These are phyloP conservation scores for Zoanthus sansibaricus DNA, from an alignment of 92 coral and sea anemone species.

Conservation along the genomic window DNA sequence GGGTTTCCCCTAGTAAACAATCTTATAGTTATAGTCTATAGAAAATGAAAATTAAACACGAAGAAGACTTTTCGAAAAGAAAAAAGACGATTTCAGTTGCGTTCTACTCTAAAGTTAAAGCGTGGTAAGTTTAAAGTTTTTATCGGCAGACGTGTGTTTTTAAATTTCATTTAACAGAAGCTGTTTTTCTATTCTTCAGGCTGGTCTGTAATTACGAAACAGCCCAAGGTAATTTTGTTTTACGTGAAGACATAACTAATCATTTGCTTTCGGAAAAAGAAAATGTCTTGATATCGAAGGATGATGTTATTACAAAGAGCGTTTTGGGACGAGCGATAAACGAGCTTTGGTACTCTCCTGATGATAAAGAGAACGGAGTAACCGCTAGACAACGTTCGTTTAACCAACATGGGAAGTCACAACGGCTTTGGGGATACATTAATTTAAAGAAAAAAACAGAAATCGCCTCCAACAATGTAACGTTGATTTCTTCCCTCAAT, in stretches of 20 bases:
- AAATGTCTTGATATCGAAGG: conserved; percentile 2
- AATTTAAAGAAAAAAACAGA: neutral
- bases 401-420: neutral
- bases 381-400: neutral
- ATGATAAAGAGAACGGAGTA: neutral
- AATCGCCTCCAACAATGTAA: neutral
- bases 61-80: neutral
- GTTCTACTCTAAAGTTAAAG: neutral
- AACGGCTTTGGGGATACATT: neutral
- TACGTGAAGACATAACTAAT: conserved; percentile 13
- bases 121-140: neutral
- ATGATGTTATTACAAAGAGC: neutral
- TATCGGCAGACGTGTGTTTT: conserved; percentile 6
- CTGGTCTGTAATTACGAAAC: conserved; percentile 25
- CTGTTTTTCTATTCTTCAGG: conserved; percentile 23
- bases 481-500: neutral
- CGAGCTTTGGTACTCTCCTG: neutral
- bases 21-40: conserved; percentile 1
- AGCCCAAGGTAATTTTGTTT: conserved; percentile 12
- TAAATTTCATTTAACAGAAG: neutral
- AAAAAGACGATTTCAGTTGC: neutral
- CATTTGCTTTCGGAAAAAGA: conserved; percentile 17
- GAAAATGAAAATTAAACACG: neutral
- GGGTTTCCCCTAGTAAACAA: neutral
- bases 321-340: neutral